Evolutionary conservation across 2,888 invertebrate genomes (phyloP).

Genomic region (Tethea ocularis): DNA sequence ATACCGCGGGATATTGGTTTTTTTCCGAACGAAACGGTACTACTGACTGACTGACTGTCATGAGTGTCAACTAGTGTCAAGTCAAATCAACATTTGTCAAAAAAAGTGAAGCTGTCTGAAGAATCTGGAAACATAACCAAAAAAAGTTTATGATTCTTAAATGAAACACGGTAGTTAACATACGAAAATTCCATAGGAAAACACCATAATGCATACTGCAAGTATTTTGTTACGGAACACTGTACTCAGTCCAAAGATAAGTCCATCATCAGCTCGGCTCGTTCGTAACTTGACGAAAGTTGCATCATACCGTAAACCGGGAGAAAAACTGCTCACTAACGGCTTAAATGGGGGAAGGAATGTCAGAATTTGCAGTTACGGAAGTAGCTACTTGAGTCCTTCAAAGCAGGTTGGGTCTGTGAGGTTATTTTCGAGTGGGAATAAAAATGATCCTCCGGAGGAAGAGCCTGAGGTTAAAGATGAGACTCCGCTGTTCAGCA

Average conservation of each 20-base stretch:
- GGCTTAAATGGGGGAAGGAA: slow-evolving; percentile 31
- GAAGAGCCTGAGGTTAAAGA: slow-evolving; percentile 66
- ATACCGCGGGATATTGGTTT: too few species aligned
- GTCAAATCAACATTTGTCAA: slow-evolving; percentile 1
- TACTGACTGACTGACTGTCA: too few species aligned
- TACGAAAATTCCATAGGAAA: slow-evolving; percentile 17
- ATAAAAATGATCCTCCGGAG: slow-evolving; percentile 67
- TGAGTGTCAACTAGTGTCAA: slow-evolving; percentile 2
- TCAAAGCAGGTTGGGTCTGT: slow-evolving; percentile 34
- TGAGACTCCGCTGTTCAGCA: slow-evolving; percentile 75
- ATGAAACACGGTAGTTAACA: slow-evolving; percentile 45
- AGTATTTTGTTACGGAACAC: slow-evolving; percentile 64
- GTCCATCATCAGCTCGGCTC: slow-evolving; percentile 46
- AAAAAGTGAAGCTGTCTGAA: slow-evolving; percentile 51
- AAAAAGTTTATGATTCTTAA: slow-evolving; percentile 36
- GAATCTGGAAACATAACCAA: slow-evolving; percentile 75
- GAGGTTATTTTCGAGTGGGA: slow-evolving; percentile 63
- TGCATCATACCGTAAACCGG: slow-evolving; percentile 73
- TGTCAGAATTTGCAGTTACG: slow-evolving; percentile 50
- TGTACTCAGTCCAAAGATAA: slow-evolving; percentile 61
- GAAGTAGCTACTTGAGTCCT: slow-evolving; percentile 33
- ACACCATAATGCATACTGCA: slow-evolving; percentile 67
- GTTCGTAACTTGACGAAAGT: slow-evolving; percentile 68
- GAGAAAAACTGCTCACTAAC: slow-evolving; percentile 40
- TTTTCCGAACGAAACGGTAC: too few species aligned